phyloP scores from a whole-genome alignment of 2,888 invertebrate species.

The Chalcosyrphus nemorum region DNA sequence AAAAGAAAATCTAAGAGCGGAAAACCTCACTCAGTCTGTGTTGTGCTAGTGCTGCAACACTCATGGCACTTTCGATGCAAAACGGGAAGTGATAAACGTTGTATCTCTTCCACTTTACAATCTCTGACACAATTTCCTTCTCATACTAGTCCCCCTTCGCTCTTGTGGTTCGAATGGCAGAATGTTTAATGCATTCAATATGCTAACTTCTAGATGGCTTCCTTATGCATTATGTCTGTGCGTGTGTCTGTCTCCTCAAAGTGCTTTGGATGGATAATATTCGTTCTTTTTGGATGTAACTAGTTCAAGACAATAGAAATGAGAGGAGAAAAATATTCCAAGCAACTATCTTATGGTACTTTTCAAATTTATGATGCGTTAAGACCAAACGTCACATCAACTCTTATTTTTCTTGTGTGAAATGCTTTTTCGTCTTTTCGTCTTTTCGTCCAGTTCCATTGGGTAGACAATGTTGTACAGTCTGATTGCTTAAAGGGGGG shows the following conservation, averaged over 20 bases:
- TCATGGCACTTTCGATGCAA: constrained; percentile 26
- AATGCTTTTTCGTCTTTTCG: background rate
- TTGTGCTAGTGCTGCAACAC: constrained; percentile 16
- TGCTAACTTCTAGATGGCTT: constrained; percentile 65
- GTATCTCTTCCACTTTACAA: constrained; percentile 59
- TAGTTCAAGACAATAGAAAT: background rate
- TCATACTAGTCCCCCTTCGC: background rate
- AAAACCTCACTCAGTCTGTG: constrained; percentile 6
- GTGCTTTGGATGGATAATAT: constrained; percentile 2
- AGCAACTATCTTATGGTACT: background rate
- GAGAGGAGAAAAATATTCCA: background rate
- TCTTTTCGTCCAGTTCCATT: background rate
- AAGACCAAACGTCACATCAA: constrained; percentile 36
- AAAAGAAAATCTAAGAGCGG: constrained; percentile 25
- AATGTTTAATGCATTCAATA: constrained; percentile 66
- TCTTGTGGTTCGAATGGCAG: background rate
- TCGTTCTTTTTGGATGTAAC: background rate
- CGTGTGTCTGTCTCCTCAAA: constrained; percentile 5
- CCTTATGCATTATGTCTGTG: constrained; percentile 23
- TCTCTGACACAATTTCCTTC: constrained; percentile 22
- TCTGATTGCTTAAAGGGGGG: background rate
- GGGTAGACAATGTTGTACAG: too few species aligned
- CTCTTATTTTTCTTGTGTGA: background rate
- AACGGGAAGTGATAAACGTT: constrained; percentile 65
- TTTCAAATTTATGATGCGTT: constrained; percentile 47